Conservation (phyloP, 2,888 invertebrate species). For the Cheiracanthium punctorium region DNA sequence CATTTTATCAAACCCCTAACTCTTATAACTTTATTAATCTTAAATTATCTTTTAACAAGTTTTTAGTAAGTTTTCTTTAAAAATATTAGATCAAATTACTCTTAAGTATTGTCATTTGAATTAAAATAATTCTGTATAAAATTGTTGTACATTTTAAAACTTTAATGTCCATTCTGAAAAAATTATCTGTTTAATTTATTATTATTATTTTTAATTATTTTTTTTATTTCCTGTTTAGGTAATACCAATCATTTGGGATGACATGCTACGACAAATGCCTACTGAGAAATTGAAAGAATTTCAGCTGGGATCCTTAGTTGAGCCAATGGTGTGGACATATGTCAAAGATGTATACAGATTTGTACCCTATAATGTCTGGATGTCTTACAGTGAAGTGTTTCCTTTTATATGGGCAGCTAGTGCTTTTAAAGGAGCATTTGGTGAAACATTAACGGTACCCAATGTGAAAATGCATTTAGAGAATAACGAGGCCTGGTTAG, state of each 20-base stretch:
- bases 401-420: slow-evolving; percentile 84
- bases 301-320: slow-evolving; percentile 82
- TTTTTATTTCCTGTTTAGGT: slow-evolving; percentile 73
- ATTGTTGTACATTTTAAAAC: too few relatives aligned
- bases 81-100: too few relatives aligned
- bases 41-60: too few relatives aligned
- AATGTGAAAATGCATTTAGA: slow-evolving; percentile 83
- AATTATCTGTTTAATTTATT: too few relatives aligned
- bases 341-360: slow-evolving; percentile 82
- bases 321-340: slow-evolving; percentile 89
- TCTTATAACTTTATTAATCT: too few relatives aligned
- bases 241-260: slow-evolving; percentile 86
- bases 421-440: slow-evolving; percentile 86
- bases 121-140: too few relatives aligned
- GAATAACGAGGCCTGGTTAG: slow-evolving; percentile 83
- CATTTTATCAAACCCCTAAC: too few relatives aligned
- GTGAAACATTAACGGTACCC: slow-evolving; percentile 83
- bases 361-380: slow-evolving; percentile 79
- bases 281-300: slow-evolving; percentile 80
- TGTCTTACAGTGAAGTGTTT: slow-evolving; percentile 83
- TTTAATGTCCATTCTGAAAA: too few relatives aligned
- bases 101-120: too few relatives aligned
- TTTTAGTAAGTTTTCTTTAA: too few relatives aligned
- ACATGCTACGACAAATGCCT: slow-evolving; percentile 84
- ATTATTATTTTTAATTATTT: background rate